Percentiles rank a stretch among this genome's conserved stretches.
phyloP scores from a whole-genome alignment of 2,888 invertebrate species.

The Adelognathus sp. region DNA sequence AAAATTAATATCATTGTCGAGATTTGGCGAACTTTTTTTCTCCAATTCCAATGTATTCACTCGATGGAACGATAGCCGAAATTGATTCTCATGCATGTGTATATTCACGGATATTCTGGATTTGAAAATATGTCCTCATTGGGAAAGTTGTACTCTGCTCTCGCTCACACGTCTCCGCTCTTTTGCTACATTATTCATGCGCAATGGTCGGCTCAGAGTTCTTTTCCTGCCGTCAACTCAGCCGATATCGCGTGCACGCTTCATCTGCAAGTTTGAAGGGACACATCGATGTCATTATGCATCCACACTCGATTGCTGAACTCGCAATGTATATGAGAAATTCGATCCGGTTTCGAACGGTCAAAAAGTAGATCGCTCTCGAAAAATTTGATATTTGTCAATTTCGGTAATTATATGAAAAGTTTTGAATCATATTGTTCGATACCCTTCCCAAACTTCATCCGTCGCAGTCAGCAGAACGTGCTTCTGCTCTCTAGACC shows the following conservation, averaged over 20 bases:
- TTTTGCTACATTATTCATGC: constrained; percentile 70
- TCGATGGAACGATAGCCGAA: not conserved
- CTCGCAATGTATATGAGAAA: too few relatives aligned
- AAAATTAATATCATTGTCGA: too few relatives aligned
- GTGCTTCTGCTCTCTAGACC: too few relatives aligned
- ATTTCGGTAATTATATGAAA: too few relatives aligned
- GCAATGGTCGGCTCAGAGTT: constrained; percentile 55
- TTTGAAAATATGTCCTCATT: constrained; percentile 3
- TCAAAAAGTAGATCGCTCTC: too few relatives aligned
- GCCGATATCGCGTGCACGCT: constrained; percentile 51
- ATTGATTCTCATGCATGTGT: not conserved
- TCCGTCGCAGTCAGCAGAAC: too few relatives aligned
- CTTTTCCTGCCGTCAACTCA: constrained; percentile 26
- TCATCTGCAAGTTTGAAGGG: constrained; percentile 67
- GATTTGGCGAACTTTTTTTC: not conserved
- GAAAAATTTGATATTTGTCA: too few relatives aligned
- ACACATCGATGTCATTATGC: constrained; percentile 71
- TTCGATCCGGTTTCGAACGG: too few relatives aligned
- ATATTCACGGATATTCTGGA: not conserved
- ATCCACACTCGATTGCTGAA: constrained; percentile 34
- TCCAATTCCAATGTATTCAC: not conserved
- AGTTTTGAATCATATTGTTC: too few relatives aligned
- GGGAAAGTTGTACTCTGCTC: constrained; percentile 16
- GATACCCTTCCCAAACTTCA: too few relatives aligned
- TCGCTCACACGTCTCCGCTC: constrained; percentile 56